Percentiles rank a stretch among this genome's conserved stretches.
phyloP scores from a whole-genome alignment of 2,888 invertebrate species.

The Cepaea hortensis region DNA sequence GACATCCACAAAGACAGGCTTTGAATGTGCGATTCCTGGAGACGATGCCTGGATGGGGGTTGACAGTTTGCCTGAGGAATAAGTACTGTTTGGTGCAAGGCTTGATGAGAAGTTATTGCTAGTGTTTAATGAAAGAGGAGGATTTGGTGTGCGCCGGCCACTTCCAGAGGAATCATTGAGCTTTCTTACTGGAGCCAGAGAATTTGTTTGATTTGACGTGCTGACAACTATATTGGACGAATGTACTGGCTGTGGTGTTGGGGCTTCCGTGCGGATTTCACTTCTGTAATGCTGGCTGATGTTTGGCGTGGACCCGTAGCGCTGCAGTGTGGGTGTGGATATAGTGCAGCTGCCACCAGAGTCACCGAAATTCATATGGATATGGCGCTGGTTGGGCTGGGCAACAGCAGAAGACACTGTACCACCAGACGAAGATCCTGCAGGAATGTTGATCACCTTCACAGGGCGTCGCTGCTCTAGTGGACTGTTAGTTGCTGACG shows the following conservation, averaged over 20 bases:
- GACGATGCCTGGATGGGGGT: conserved; percentile 43
- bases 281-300: conserved; percentile 42
- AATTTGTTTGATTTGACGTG: conserved; percentile 25
- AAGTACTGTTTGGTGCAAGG: neutral
- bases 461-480: conserved; percentile 45
- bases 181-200: conserved; percentile 11
- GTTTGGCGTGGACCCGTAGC: conserved; percentile 35
- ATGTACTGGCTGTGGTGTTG: conserved; percentile 35
- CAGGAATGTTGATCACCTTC: conserved; percentile 48
- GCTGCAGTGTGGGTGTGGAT: conserved; percentile 31
- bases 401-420: conserved; percentile 42
- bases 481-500: conserved; percentile 41
- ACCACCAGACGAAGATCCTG: conserved; percentile 47
- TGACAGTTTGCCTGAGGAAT: conserved; percentile 23
- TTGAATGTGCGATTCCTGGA: conserved; percentile 47
- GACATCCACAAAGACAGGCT: conserved; percentile 39
- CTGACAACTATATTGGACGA: conserved; percentile 45
- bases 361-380: conserved; percentile 50
- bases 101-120: neutral
- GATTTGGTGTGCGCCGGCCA: conserved; percentile 23
- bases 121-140: conserved; percentile 17
- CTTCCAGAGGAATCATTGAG: conserved; percentile 1
- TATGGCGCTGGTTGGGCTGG: conserved; percentile 34
- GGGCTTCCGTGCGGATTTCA: conserved; percentile 43
- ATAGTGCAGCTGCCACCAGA: conserved; percentile 48